Conservation (phyloP, 2,113 vertebrate genomes). For the Limnothrissa miodon region DNA sequence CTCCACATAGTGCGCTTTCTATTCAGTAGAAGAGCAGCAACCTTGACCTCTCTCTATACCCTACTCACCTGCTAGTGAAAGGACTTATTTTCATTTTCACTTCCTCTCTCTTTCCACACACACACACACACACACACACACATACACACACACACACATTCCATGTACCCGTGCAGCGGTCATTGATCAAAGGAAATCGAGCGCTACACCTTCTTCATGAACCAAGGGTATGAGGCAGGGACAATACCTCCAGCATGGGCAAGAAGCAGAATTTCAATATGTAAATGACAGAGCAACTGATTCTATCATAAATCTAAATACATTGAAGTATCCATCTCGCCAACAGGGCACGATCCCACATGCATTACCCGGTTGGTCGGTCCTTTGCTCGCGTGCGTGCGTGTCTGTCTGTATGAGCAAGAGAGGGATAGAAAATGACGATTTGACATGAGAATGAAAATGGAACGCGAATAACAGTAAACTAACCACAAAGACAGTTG, state of each 20-base stretch:
- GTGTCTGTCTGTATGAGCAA: slow-evolving; percentile 17
- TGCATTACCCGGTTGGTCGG: slow-evolving; percentile 33
- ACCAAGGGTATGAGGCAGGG: slow-evolving; percentile 64
- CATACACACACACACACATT: slow-evolving; percentile 38
- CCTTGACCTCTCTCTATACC: slow-evolving; percentile 88
- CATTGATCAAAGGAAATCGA: slow-evolving; percentile 84
- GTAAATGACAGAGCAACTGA: slow-evolving; percentile 83
- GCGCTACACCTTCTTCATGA: slow-evolving; percentile 71
- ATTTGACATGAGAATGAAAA: slow-evolving; percentile 15
- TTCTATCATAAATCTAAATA: slow-evolving; percentile 79
- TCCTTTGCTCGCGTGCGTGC: slow-evolving; percentile 2
- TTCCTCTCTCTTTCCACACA: slow-evolving; percentile 30
- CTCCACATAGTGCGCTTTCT: background rate
- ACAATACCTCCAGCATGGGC: slow-evolving; percentile 65
- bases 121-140: background rate
- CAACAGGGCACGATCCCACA: slow-evolving; percentile 37
- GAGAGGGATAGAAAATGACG: slow-evolving; percentile 35
- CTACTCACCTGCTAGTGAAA: slow-evolving; percentile 85
- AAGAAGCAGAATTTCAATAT: slow-evolving; percentile 77
- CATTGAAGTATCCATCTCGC: slow-evolving; percentile 47
- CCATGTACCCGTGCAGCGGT: slow-evolving; percentile 73
- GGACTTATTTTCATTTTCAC: slow-evolving; percentile 52
- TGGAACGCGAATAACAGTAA: background rate
- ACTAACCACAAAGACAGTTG: background rate
- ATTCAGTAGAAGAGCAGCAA: slow-evolving; percentile 75